These are phyloP conservation scores for Scylla paramamosain DNA, from an alignment of 1,140 invertebrate genomes.

Conservation along the genomic window DNA sequence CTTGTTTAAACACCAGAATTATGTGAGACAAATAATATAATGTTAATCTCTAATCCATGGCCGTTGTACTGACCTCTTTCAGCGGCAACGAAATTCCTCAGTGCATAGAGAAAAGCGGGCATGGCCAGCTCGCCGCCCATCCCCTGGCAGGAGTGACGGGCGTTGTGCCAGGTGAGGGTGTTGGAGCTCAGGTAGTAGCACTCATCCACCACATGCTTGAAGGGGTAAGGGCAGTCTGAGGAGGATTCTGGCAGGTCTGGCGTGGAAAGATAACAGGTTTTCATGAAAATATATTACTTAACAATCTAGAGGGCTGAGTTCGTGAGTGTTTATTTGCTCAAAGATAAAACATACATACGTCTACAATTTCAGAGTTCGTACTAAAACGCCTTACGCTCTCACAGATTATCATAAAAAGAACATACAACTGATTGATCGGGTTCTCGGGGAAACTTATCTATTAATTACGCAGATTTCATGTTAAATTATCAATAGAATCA, in stretches of 20 bases:
- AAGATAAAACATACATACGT: neutral
- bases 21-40: too few species aligned
- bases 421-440: too few species aligned
- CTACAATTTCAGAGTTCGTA: neutral
- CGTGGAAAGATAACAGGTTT: neutral
- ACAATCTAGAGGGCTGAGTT: neutral
- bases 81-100: constrained; percentile 28
- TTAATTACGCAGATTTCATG: too few species aligned
- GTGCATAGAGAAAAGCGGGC: constrained; percentile 39
- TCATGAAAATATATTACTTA: neutral
- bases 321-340: too few species aligned
- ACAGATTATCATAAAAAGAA: too few species aligned
- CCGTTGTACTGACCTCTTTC: neutral
- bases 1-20: too few species aligned
- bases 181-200: constrained; percentile 37
- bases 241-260: neutral
- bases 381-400: too few species aligned
- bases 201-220: constrained; percentile 38
- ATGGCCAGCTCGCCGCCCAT: constrained; percentile 53
- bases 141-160: constrained; percentile 33
- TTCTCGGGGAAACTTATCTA: too few species aligned
- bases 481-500: too few species aligned
- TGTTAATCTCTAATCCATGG: too few species aligned
- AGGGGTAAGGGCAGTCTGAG: constrained; percentile 26
- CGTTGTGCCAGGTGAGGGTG: constrained; percentile 23